Evolutionary conservation across 1,140 invertebrate species (phyloP).

Genomic region (Zaprionus vittiger): DNA sequence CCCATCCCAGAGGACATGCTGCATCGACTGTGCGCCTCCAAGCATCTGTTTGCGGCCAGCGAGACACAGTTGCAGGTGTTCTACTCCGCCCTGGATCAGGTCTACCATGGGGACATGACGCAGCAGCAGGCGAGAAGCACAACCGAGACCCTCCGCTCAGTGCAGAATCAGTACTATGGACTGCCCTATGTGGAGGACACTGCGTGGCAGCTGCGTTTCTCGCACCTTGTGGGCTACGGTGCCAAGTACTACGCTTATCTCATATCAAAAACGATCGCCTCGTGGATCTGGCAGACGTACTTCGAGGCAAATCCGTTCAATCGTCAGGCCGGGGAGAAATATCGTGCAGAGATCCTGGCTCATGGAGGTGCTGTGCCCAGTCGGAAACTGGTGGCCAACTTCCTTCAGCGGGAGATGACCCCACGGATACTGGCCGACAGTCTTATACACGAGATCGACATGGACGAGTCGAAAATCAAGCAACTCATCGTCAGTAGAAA

Average conservation of each 20-base stretch:
- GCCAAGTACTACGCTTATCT: conserved; percentile 99
- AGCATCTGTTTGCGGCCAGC: conserved; percentile 93
- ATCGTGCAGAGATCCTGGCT: conserved; percentile 90
- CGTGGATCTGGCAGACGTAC: conserved; percentile 96
- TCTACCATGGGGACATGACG: conserved; percentile 90
- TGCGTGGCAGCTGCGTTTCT: conserved; percentile 98
- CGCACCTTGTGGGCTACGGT: conserved; percentile 98
- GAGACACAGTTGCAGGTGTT: conserved; percentile 96
- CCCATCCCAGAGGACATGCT: conserved; percentile 92
- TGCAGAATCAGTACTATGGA: conserved; percentile 94
- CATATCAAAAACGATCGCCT: conserved; percentile 96
- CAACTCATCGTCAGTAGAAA: conserved; percentile 64
- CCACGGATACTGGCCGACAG: conserved; percentile 86
- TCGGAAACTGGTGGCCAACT: conserved; percentile 89
- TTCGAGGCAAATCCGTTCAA: conserved; percentile 94
- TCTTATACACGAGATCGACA: conserved; percentile 86
- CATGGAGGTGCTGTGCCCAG: conserved; percentile 96
- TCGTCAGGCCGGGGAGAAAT: conserved; percentile 90
- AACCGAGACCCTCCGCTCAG: conserved; percentile 91
- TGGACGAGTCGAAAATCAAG: conserved; percentile 84
- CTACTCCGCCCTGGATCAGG: conserved; percentile 95
- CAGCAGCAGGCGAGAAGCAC: conserved; percentile 85
- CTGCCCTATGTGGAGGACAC: conserved; percentile 95
- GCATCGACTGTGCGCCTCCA: conserved; percentile 91
- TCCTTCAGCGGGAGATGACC: conserved; percentile 89